Percentiles rank a stretch among this genome's conserved stretches.
These are phyloP conservation scores for Prionailurus viverrinus DNA, from an alignment of 2,113 vertebrate species.

Conservation along the genomic window DNA sequence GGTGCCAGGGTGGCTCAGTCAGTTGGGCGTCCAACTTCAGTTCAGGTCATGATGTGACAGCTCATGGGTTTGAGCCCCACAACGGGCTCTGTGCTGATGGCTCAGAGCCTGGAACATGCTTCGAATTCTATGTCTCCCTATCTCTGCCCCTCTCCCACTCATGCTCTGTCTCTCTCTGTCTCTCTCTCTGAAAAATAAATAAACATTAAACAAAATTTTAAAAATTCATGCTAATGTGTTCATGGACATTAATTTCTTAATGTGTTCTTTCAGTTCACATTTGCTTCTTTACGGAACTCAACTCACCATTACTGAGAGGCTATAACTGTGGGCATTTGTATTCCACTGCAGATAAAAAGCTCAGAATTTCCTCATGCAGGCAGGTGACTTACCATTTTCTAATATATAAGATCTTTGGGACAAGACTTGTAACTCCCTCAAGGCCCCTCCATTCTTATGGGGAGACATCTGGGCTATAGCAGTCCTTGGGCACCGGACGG, in stretches of 20 bases:
- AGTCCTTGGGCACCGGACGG: not conserved
- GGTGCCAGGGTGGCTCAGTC: no score
- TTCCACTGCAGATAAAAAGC: not conserved
- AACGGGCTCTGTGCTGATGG: no score
- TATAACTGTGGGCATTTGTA: not conserved
- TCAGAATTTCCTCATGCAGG: not conserved
- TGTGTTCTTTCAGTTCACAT: not conserved
- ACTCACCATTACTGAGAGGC: not conserved
- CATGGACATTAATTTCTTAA: not conserved
- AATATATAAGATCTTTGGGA: not conserved
- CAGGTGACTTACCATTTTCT: not conserved
- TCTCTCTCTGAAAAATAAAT: no score
- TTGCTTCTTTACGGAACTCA: not conserved
- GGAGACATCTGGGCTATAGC: not conserved
- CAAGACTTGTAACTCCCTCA: not conserved
- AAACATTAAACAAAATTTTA: not conserved
- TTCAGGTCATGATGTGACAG: no score
- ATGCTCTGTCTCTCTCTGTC: no score
- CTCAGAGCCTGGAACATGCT: no score
- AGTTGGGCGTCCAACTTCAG: no score
- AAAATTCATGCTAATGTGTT: not conserved
- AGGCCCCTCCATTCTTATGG: not conserved
- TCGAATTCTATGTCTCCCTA: no score
- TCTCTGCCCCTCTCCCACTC: no score
- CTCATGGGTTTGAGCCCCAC: no score